phyloP scores from a whole-genome alignment of 1,140 invertebrate genomes.

The Zaprionus capensis region DNA sequence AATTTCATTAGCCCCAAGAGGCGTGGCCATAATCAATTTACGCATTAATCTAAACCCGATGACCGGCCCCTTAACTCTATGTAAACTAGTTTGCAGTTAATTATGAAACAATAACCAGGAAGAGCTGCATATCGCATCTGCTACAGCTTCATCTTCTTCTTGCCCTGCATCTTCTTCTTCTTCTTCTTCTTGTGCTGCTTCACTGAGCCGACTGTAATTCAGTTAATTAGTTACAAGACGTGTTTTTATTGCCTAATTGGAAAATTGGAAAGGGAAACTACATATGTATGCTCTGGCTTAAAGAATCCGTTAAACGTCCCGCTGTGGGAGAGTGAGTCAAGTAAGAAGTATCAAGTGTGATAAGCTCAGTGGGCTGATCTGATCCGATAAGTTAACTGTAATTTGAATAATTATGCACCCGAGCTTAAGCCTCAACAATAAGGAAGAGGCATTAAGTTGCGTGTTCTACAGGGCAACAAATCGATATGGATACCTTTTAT shows the following conservation, averaged over 20 bases:
- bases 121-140: constrained; percentile 30
- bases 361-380: neutral
- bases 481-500: too few relatives aligned
- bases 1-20: constrained; percentile 64
- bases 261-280: neutral
- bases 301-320: constrained; percentile 7
- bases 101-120: constrained; percentile 77
- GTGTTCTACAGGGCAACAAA: constrained; percentile 16
- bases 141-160: neutral
- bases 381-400: constrained; percentile 8
- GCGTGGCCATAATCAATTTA: constrained; percentile 51
- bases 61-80: constrained; percentile 49
- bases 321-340: constrained; percentile 7
- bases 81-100: constrained; percentile 70
- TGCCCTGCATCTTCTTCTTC: neutral
- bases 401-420: constrained; percentile 26
- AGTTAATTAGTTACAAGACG: constrained; percentile 37
- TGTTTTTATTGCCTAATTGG: constrained; percentile 44
- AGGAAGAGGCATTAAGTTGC: constrained; percentile 17
- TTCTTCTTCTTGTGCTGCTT: neutral
- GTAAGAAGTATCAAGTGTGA: constrained; percentile 8
- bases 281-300: neutral
- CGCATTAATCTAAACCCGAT: constrained; percentile 46
- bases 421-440: neutral
- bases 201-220: constrained; percentile 16